Evolutionary conservation across 2,797 vertebrate genomes (phyloP).

Genomic region (Intellagama lesueurii): DNA sequence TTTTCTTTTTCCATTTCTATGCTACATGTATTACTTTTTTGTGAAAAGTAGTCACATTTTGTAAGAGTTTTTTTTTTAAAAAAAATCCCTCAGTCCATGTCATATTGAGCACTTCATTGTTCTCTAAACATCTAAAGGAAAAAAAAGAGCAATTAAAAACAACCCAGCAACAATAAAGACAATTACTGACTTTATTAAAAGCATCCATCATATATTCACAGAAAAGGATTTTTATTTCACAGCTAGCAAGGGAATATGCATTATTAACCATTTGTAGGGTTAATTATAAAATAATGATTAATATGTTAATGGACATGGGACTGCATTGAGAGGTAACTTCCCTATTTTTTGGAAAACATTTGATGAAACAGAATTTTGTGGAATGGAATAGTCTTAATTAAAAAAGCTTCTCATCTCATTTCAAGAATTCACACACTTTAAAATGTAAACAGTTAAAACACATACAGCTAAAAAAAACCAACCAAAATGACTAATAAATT

Average conservation of each 20-base stretch:
- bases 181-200: slow-evolving; percentile 83
- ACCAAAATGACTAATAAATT: too few species aligned
- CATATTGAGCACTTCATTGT: slow-evolving; percentile 44
- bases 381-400: too few species aligned
- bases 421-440: too few species aligned
- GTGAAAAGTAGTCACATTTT: slow-evolving; percentile 28
- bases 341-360: neutral
- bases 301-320: slow-evolving; percentile 73
- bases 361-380: neutral
- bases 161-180: slow-evolving; percentile 62
- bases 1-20: neutral
- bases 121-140: slow-evolving; percentile 42
- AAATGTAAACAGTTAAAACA: too few species aligned
- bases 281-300: slow-evolving; percentile 77
- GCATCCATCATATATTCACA: slow-evolving; percentile 73
- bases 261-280: slow-evolving; percentile 72
- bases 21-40: slow-evolving; percentile 38
- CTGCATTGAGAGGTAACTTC: slow-evolving; percentile 31
- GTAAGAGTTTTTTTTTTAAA: slow-evolving; percentile 36
- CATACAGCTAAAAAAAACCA: too few species aligned
- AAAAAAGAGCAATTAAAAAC: slow-evolving; percentile 70
- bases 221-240: slow-evolving; percentile 62
- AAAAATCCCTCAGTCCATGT: slow-evolving; percentile 41
- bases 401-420: too few species aligned
- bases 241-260: slow-evolving; percentile 69